Conservation (phyloP, 2,113 vertebrate species). For the Nicator chloris region DNA sequence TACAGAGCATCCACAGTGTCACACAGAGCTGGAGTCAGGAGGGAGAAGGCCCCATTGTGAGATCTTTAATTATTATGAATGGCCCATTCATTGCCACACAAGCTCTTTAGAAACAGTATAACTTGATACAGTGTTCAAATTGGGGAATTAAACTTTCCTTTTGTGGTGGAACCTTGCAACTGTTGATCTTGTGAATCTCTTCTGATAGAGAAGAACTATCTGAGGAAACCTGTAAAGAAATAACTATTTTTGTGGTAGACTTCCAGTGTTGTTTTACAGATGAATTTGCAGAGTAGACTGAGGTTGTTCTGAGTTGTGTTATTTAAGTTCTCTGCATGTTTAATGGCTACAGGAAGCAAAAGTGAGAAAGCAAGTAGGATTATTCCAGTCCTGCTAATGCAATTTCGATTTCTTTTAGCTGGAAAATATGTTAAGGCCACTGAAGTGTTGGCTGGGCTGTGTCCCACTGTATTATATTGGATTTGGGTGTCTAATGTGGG, state of each 20-base stretch:
- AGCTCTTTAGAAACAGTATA: neutral
- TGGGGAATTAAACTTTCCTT: neutral
- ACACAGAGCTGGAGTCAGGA: neutral
- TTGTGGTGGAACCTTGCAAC: neutral
- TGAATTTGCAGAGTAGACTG: neutral
- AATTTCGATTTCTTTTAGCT: neutral
- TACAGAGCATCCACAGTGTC: neutral
- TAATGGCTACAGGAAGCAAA: neutral
- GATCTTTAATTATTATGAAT: neutral
- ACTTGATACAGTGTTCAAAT: neutral
- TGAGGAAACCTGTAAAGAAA: neutral
- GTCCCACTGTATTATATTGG: neutral
- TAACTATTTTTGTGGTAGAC: accelerated
- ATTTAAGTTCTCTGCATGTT: neutral
- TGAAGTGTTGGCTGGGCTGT: neutral
- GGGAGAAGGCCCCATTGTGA: accelerated
- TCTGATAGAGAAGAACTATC: neutral
- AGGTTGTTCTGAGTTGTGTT: neutral
- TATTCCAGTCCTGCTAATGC: neutral
- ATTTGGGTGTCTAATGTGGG: neutral
- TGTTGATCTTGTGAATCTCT: neutral
- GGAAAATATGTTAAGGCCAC: neutral
- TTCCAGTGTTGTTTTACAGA: neutral
- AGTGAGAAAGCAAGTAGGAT: neutral
- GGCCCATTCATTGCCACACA: neutral